These are phyloP conservation scores for Drosophila greeni DNA, from an alignment of 2,888 invertebrate species.

Conservation along the genomic window DNA sequence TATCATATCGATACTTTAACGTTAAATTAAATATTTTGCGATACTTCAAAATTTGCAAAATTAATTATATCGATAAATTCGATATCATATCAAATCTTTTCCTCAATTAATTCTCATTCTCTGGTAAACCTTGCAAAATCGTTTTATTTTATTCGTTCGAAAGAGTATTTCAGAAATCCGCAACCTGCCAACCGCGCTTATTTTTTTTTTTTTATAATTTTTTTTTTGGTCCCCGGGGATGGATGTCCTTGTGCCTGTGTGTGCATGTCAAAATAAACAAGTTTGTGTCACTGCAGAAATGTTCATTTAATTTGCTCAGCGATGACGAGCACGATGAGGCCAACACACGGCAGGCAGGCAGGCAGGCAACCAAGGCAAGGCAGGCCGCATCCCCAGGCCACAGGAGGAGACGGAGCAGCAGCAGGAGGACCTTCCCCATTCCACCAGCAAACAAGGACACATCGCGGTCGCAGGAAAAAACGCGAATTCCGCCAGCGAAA, in stretches of 20 bases:
- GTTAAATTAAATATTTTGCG: no score
- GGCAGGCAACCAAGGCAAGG: no score
- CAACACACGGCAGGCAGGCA: slow-evolving; percentile 29
- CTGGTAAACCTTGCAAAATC: no score
- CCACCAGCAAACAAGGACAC: slow-evolving; percentile 31
- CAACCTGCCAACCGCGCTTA: slow-evolving; percentile 2
- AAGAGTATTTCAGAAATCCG: slow-evolving; percentile 25
- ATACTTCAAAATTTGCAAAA: no score
- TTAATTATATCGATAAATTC: no score
- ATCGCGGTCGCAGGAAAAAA: slow-evolving; percentile 35
- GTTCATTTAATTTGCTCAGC: slow-evolving; percentile 77
- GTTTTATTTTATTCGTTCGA: background rate
- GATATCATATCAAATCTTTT: no score
- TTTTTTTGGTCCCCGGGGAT: slow-evolving; percentile 10
- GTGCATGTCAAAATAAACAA: slow-evolving; percentile 76
- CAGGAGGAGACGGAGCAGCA: background rate
- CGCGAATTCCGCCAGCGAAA: slow-evolving; percentile 43
- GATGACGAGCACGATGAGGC: slow-evolving; percentile 38
- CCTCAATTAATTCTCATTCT: no score
- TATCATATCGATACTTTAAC: no score
- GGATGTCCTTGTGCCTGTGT: slow-evolving; percentile 39
- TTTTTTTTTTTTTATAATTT: background rate
- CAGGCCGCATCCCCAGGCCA: slow-evolving; percentile 16
- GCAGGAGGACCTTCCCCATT: slow-evolving; percentile 1
- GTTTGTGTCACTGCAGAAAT: slow-evolving; percentile 78